Conservation (phyloP, 2,113 vertebrate species). For the Chloroceryle aenea region DNA sequence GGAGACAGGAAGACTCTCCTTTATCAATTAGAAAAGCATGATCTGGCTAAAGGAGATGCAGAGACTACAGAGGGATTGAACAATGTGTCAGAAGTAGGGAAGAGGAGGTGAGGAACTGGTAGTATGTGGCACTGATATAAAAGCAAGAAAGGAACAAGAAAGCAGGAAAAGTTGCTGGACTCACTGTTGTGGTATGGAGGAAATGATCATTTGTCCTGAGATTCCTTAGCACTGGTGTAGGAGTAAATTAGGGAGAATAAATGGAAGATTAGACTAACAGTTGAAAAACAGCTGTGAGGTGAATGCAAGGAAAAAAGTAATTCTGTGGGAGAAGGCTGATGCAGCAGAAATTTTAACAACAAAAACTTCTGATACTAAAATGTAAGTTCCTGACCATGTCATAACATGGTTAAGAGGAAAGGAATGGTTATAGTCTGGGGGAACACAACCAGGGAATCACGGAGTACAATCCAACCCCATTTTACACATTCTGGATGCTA, state of each 20-base stretch:
- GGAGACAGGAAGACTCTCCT: neutral
- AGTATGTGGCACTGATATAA: neutral
- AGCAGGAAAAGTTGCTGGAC: neutral
- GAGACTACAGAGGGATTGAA: neutral
- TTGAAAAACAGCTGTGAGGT: neutral
- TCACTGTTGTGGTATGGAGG: neutral
- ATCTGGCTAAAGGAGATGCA: neutral
- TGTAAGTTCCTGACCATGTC: neutral
- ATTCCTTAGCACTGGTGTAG: neutral
- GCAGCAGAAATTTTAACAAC: neutral
- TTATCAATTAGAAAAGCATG: neutral
- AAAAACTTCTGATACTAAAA: neutral
- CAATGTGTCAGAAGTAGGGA: neutral
- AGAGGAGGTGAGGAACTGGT: neutral
- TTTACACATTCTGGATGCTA: too few species aligned
- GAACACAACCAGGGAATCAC: neutral
- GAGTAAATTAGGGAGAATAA: neutral
- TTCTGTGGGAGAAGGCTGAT: neutral
- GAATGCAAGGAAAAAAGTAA: neutral
- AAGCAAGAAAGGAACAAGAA: neutral
- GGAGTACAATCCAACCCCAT: neutral
- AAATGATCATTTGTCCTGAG: neutral
- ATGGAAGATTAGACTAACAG: neutral
- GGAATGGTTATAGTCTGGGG: rapidly evolving
- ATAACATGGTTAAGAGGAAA: neutral